Percentiles rank a stretch among this genome's conserved stretches.
Evolutionary conservation across 2,797 vertebrate species (phyloP).

Genomic region (Enteromius trimaculatus): DNA sequence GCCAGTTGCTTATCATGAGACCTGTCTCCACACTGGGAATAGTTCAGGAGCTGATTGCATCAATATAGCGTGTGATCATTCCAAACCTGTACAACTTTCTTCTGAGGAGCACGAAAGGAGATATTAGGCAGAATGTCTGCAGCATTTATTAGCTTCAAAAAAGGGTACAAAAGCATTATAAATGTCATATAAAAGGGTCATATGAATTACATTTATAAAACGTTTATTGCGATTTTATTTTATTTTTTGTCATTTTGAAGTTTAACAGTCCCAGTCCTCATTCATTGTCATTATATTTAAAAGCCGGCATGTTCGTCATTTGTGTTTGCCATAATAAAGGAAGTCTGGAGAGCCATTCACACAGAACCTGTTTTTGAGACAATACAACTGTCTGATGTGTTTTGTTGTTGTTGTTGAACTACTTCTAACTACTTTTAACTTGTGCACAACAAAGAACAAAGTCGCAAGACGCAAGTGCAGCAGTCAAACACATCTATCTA

Average conservation of each 20-base stretch:
- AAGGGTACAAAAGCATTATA: neutral
- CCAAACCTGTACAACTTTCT: neutral
- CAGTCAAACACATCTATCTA: neutral
- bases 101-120: neutral
- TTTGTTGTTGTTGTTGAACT: slow-evolving; percentile 4
- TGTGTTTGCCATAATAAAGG: neutral
- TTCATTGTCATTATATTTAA: neutral
- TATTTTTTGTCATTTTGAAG: too few relatives aligned
- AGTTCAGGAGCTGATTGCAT: slow-evolving; percentile 22
- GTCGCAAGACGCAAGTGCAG: neutral
- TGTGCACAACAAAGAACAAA: neutral
- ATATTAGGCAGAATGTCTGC: neutral
- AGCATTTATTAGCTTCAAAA: neutral
- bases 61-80: neutral
- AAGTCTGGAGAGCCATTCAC: neutral
- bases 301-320: neutral
- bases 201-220: too few relatives aligned
- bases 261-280: too few relatives aligned
- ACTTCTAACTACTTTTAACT: neutral
- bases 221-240: too few relatives aligned
- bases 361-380: neutral
- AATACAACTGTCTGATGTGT: neutral
- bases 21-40: neutral
- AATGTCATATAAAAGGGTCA: neutral
- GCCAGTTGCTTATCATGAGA: slow-evolving; percentile 34